Percentiles rank a stretch among this genome's conserved stretches.
These are phyloP conservation scores for Drosophila erecta DNA, from an alignment of 1,140 invertebrate genomes.

Conservation along the genomic window DNA sequence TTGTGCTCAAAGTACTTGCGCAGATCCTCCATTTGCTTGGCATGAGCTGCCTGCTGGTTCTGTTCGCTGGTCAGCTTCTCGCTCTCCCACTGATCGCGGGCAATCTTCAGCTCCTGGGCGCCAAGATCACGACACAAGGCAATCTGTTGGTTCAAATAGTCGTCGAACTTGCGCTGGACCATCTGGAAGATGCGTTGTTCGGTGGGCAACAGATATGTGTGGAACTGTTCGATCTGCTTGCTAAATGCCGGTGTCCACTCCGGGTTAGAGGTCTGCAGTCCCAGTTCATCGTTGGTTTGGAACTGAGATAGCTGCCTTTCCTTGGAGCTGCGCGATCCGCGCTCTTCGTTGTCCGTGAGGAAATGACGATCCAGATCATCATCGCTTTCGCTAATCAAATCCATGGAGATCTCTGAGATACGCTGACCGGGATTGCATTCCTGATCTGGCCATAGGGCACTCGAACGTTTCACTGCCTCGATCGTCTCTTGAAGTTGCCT, in stretches of 20 bases:
- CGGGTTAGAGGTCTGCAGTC: conserved; percentile 64
- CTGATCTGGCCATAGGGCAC: conserved; percentile 71
- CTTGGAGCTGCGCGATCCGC: conserved; percentile 63
- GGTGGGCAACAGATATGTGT: conserved; percentile 82
- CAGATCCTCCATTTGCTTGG: conserved; percentile 91
- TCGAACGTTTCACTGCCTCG: conserved; percentile 71
- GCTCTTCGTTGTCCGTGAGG: conserved; percentile 74
- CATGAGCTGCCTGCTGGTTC: conserved; percentile 87
- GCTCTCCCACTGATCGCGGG: conserved; percentile 81
- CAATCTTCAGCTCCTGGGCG: conserved; percentile 85
- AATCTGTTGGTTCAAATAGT: conserved; percentile 85
- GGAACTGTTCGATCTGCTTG: conserved; percentile 84
- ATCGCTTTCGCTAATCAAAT: conserved; percentile 81
- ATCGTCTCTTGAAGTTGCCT: conserved; percentile 86
- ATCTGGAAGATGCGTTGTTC: conserved; percentile 84
- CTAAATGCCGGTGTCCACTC: conserved; percentile 77
- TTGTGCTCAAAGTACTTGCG: conserved; percentile 92
- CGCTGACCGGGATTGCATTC: conserved; percentile 75
- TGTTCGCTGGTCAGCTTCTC: conserved; percentile 65
- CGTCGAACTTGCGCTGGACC: conserved; percentile 85
- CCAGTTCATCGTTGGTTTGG: conserved; percentile 59
- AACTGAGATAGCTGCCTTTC: conserved; percentile 77
- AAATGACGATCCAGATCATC: conserved; percentile 75
- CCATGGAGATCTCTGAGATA: conserved; percentile 81
- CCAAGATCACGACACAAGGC: conserved; percentile 84